These are phyloP conservation scores for Staurois parvus DNA, from an alignment of 2,797 vertebrate genomes.

Conservation along the genomic window DNA sequence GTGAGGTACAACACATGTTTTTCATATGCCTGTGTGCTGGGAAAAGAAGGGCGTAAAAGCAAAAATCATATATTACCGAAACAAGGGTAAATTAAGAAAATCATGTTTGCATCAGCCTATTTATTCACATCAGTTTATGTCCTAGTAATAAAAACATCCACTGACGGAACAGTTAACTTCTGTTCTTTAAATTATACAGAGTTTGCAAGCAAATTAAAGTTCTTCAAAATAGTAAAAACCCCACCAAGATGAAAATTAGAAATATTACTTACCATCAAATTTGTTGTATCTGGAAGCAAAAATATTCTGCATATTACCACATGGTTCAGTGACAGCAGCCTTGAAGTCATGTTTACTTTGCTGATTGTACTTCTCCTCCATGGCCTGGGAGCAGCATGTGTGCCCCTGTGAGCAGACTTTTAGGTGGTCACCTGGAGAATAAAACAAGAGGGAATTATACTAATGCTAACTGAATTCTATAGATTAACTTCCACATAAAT, in stretches of 20 bases:
- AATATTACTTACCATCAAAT: conserved; percentile 89
- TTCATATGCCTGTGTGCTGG: neutral
- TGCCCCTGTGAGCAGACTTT: conserved; percentile 92
- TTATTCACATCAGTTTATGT: neutral
- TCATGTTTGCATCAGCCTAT: neutral
- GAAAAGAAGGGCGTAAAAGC: too few relatives aligned
- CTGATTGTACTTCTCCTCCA: conserved; percentile 95
- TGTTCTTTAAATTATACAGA: too few relatives aligned
- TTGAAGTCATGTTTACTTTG: conserved; percentile 92
- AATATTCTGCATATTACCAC: conserved; percentile 84
- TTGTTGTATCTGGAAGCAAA: conserved; percentile 91
- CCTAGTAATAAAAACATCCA: too few relatives aligned
- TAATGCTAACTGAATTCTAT: neutral
- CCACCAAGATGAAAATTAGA: neutral
- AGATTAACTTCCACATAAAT: too few relatives aligned
- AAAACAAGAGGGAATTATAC: conserved; percentile 32
- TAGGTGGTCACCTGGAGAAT: conserved; percentile 86
- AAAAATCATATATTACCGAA: too few relatives aligned
- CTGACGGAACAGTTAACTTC: too few relatives aligned
- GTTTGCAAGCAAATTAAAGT: too few relatives aligned
- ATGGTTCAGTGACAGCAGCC: conserved; percentile 84
- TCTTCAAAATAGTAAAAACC: too few relatives aligned
- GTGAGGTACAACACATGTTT: neutral
- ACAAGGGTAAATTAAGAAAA: too few relatives aligned
- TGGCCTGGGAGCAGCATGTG: conserved; percentile 95